Evolutionary conservation across 2,888 invertebrate species (phyloP).

Genomic region (Lamellibrachia satsuma): DNA sequence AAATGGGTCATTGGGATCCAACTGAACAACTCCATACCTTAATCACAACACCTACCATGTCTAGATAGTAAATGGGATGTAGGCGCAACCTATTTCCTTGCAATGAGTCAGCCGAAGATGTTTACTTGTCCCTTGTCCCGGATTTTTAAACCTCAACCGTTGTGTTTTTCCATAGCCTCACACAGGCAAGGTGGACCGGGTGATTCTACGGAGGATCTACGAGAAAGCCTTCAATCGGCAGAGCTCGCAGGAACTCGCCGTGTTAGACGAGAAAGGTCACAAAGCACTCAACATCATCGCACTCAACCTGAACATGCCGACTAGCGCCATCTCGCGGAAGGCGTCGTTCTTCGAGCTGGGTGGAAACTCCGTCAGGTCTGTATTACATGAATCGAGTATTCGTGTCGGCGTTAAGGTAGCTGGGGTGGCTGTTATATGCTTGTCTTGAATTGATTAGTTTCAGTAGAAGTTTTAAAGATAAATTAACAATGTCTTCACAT

Average conservation of each 20-base stretch:
- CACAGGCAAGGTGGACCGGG: slow-evolving; percentile 88
- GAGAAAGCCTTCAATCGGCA: slow-evolving; percentile 35
- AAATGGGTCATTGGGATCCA: no score
- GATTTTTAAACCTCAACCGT: neutral
- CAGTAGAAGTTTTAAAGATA: no score
- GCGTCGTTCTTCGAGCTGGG: slow-evolving; percentile 52
- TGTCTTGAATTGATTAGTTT: no score
- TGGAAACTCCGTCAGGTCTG: slow-evolving; percentile 45
- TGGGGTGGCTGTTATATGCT: no score
- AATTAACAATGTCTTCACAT: no score
- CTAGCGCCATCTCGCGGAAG: slow-evolving; percentile 33
- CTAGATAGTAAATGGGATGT: no score
- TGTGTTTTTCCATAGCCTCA: slow-evolving; percentile 67
- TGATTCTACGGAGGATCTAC: slow-evolving; percentile 69
- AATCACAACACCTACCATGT: no score
- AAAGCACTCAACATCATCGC: slow-evolving; percentile 38
- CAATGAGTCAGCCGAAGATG: neutral
- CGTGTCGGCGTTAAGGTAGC: no score
- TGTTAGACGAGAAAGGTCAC: slow-evolving; percentile 33
- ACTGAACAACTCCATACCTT: no score
- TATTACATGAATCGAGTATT: neutral
- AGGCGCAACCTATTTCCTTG: no score
- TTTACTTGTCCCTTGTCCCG: neutral
- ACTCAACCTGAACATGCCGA: slow-evolving; percentile 35
- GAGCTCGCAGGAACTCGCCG: slow-evolving; percentile 33